These are phyloP conservation scores for Neosilurus mollespiculum DNA, from an alignment of 2,797 vertebrate species.

Conservation along the genomic window DNA sequence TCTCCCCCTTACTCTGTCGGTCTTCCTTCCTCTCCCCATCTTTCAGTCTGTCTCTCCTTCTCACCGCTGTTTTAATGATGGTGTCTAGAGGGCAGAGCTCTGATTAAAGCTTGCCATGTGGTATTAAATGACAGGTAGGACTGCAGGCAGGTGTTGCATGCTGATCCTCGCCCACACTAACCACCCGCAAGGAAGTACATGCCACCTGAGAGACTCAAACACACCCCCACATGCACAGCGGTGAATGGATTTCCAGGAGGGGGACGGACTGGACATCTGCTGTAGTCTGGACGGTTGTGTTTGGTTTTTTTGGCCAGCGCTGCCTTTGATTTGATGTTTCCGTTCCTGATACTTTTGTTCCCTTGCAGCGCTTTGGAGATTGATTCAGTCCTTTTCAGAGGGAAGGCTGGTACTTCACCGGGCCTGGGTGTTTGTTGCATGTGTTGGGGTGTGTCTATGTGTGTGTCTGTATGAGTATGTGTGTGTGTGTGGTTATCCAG, in stretches of 20 bases:
- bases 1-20: not conserved
- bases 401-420: slow-evolving; percentile 44
- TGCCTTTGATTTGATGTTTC: slow-evolving; percentile 48
- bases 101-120: slow-evolving; percentile 45
- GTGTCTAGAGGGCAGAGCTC: slow-evolving; percentile 27
- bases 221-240: slow-evolving; percentile 48
- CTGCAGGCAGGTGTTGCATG: slow-evolving; percentile 69
- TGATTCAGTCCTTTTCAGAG: slow-evolving; percentile 51
- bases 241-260: slow-evolving; percentile 41
- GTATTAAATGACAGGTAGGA: slow-evolving; percentile 66
- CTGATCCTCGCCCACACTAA: slow-evolving; percentile 36
- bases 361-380: slow-evolving; percentile 39
- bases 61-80: slow-evolving; percentile 44
- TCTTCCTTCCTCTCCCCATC: slow-evolving; percentile 13
- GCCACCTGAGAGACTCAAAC: slow-evolving; percentile 19
- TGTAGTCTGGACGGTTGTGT: slow-evolving; percentile 60
- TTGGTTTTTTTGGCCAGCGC: slow-evolving; percentile 18
- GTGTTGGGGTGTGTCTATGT: slow-evolving; percentile 7
- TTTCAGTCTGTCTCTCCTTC: slow-evolving; percentile 1
- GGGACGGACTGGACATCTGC: slow-evolving; percentile 71
- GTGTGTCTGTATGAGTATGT: not conserved
- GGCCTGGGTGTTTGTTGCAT: slow-evolving; percentile 21
- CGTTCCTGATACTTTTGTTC: slow-evolving; percentile 46
- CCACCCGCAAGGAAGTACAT: slow-evolving; percentile 33
- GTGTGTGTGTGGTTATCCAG: slow-evolving; percentile 1